Base-by-base conservation (phyloP, 2,888 invertebrate species). In the Scaeva pyrastri region DNA sequence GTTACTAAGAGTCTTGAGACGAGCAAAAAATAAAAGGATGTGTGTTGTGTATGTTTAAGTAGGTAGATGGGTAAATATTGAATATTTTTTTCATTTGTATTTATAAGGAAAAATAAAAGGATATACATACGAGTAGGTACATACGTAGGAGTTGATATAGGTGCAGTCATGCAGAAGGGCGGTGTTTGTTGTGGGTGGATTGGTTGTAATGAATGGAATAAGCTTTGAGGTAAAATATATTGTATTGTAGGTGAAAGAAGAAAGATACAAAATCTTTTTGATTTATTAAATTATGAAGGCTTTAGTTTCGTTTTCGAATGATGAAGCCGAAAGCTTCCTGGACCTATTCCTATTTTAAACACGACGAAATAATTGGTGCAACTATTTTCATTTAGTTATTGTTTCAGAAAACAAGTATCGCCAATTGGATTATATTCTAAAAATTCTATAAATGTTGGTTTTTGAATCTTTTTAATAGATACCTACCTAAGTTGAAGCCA, bases 1-100 rank as follows among this genome's bases (percentile, higher is more conserved):
- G 62, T 71, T 70, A 16, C 39, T 70, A 43, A 43, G 48, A 21
- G 39, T 12, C 60, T 52, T 77, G 70, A 60, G 60, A 60, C 31
- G 14, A 19, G 12, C 26, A 64, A 48, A 66, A 16, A 26, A 64
- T 48, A 16, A 6, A 12, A 3, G 11, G 1, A 39, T 39, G 11
- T 39, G n/a, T 55, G n/a, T 6, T 55, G n/a, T 6, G 5, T 26
- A 4, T 36, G 7, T 6, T 5, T 41, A 58, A 16, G 2, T 23
- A 64, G 7, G 23, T 12, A 23, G 23, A 1, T 45, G 26, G 43
- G 45, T 26, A 48, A 19, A 19, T 16, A 2, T 31, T 26, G 43
- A 0, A 39, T 23, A 23, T 12, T n/a, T 56, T 23, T 19, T 48
- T 48, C 14, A 1, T 52, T 52, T 50, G 6, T 52, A 23, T 58